Conservation (phyloP, 2,888 invertebrate genomes). For the Tinea pellionella region DNA sequence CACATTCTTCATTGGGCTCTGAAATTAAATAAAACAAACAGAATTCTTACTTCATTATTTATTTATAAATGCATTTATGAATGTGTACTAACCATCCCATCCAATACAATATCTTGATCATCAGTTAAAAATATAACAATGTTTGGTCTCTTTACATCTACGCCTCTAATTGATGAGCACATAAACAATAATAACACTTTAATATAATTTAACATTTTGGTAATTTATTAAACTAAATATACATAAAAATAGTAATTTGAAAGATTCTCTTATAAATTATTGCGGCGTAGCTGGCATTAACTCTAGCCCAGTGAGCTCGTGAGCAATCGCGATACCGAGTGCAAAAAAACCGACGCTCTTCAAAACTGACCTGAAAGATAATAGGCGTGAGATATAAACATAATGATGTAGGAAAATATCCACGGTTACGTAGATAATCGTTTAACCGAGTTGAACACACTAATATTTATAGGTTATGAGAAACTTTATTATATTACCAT, state of each 20-base stretch:
- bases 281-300: conserved; percentile 73
- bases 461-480: conserved; percentile 5
- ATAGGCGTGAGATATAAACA: conserved; percentile 19
- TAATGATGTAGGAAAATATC: neutral
- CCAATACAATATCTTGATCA: conserved; percentile 85
- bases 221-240: conserved; percentile 16
- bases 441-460: neutral
- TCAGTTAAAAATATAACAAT: conserved; percentile 85
- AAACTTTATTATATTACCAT: conserved; percentile 70
- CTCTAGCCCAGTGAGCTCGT: conserved; percentile 81
- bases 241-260: conserved; percentile 11
- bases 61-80: conserved; percentile 26
- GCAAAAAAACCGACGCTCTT: conserved; percentile 85
- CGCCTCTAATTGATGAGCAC: conserved; percentile 26
- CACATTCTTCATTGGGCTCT: conserved; percentile 77
- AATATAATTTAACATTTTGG: conserved; percentile 40
- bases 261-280: conserved; percentile 23
- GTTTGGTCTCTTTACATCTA: conserved; percentile 65
- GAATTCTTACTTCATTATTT: conserved; percentile 35
- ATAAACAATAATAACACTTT: conserved; percentile 39
- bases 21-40: conserved; percentile 46
- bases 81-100: conserved; percentile 77
- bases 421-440: neutral
- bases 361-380: conserved; percentile 78
- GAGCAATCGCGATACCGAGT: conserved; percentile 81